Conservation (phyloP, 2,113 vertebrate species). For the Galemys pyrenaicus region DNA sequence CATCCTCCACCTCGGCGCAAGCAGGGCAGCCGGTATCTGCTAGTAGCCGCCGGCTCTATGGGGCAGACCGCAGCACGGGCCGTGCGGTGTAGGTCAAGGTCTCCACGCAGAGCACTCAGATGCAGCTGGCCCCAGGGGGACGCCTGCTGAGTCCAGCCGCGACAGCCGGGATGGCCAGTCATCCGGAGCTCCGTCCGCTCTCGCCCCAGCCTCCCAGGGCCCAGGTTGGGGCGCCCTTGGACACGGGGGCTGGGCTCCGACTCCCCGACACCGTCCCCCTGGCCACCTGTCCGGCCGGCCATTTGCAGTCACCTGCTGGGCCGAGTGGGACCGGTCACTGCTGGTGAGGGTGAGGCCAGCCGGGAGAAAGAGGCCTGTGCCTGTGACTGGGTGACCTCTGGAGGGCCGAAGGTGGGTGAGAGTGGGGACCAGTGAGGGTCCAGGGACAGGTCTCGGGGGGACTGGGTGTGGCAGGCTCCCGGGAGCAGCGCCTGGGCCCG, state of each 20-base stretch:
- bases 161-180: constrained; percentile 48
- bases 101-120: constrained; percentile 76
- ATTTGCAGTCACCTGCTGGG: too few relatives aligned
- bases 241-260: fast-evolving
- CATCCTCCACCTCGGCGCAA: too few relatives aligned
- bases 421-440: background rate
- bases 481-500: background rate
- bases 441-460: too few relatives aligned
- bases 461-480: too few relatives aligned
- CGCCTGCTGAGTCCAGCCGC: constrained; percentile 60
- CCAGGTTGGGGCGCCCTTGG: background rate
- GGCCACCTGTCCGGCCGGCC: background rate
- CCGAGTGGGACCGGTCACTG: background rate
- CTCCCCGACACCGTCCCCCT: background rate
- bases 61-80: too few relatives aligned
- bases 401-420: background rate
- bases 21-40: too few relatives aligned
- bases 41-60: too few relatives aligned
- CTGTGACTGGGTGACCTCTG: background rate
- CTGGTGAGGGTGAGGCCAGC: background rate
- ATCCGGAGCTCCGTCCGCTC: background rate
- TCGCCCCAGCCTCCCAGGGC: background rate
- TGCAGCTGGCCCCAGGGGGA: too few relatives aligned
- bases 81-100: too few relatives aligned
- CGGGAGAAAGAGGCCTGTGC: background rate